phyloP scores from a whole-genome alignment of 2,888 invertebrate species.

The Thysanoteuthis rhombus region DNA sequence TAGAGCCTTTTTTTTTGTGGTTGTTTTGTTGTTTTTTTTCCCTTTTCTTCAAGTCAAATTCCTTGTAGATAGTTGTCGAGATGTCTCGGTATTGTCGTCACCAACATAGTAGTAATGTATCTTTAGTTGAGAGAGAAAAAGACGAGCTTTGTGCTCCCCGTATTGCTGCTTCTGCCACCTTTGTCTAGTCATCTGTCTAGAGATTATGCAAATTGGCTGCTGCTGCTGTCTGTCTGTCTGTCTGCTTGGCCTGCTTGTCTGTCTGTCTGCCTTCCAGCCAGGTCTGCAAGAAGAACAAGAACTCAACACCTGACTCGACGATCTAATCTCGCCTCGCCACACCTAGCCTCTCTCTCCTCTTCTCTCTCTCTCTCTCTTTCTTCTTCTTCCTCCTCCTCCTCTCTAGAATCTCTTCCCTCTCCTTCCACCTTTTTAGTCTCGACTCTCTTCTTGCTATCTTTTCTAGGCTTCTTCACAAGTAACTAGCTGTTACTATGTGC shows the following conservation, averaged over 20 bases:
- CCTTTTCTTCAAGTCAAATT: not conserved
- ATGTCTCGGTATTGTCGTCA: not conserved
- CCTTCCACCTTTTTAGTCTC: not conserved
- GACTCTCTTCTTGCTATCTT: not conserved
- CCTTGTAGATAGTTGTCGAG: not conserved
- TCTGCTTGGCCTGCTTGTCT: not conserved
- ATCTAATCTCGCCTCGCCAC: not conserved
- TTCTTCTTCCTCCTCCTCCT: not conserved
- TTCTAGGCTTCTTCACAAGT: no score
- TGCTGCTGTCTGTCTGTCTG: not conserved
- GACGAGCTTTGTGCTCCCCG: not conserved
- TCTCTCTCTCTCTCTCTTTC: constrained; percentile 14
- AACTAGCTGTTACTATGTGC: no score
- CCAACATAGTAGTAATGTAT: not conserved
- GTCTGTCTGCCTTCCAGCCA: not conserved
- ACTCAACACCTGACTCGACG: constrained; percentile 1
- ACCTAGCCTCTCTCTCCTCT: not conserved
- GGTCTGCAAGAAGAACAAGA: not conserved
- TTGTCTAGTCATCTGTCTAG: constrained; percentile 28
- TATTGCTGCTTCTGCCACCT: not conserved
- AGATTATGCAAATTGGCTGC: constrained; percentile 15
- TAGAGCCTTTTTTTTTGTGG: not conserved
- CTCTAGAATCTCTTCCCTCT: not conserved
- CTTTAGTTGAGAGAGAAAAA: not conserved
- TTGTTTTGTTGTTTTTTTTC: no score